Evolutionary conservation across 1,140 invertebrate genomes (phyloP).

Genomic region (Lineus longissimus): DNA sequence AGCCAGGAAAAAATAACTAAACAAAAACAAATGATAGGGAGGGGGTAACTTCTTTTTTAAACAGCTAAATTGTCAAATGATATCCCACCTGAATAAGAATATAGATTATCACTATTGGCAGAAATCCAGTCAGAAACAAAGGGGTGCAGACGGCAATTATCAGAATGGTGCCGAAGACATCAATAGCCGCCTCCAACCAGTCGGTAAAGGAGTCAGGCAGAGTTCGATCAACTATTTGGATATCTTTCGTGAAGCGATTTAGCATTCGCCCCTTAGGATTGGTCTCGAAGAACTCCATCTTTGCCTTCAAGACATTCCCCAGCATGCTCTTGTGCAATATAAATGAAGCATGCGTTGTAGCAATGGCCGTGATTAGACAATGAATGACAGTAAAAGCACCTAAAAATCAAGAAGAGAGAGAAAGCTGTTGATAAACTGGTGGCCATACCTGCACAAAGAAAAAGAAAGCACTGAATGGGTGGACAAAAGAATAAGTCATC

Average conservation of each 20-base stretch:
- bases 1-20: too few relatives aligned
- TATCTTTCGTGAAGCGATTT: constrained; percentile 40
- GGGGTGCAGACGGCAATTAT: constrained; percentile 86
- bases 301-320: constrained; percentile 50
- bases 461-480: neutral
- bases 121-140: constrained; percentile 73
- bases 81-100: constrained; percentile 79
- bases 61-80: too few relatives aligned
- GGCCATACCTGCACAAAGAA: neutral
- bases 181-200: constrained; percentile 50
- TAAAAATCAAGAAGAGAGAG: neutral
- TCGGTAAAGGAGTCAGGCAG: constrained; percentile 49
- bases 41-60: too few relatives aligned
- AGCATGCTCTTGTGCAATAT: constrained; percentile 73
- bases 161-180: constrained; percentile 80
- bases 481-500: neutral
- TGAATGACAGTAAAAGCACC: neutral
- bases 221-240: constrained; percentile 41
- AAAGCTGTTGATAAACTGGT: neutral
- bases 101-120: constrained; percentile 82
- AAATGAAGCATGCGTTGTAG: constrained; percentile 56
- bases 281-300: constrained; percentile 49
- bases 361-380: neutral
- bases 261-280: constrained; percentile 43
- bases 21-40: too few relatives aligned